Evolutionary conservation across 2,113 vertebrate genomes (phyloP).

Genomic region (Phaethon lepturus): DNA sequence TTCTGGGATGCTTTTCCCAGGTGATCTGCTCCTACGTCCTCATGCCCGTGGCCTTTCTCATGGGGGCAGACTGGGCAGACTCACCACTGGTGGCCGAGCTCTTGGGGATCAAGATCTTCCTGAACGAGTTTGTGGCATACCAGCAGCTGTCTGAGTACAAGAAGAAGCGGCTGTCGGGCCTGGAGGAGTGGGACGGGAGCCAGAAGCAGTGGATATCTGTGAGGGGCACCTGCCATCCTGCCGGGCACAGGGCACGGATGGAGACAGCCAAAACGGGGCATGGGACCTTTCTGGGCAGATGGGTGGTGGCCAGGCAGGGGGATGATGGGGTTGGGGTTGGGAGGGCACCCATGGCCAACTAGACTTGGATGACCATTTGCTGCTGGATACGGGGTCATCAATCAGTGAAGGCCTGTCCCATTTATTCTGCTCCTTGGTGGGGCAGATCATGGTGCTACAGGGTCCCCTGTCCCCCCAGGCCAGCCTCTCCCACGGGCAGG

Average conservation of each 20-base stretch:
- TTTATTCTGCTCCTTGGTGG: background rate
- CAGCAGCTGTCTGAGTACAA: conserved; percentile 83
- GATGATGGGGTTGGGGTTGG: background rate
- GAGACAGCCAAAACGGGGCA: background rate
- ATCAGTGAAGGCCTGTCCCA: background rate
- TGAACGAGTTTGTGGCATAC: conserved; percentile 96
- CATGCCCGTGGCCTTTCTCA: conserved; percentile 92
- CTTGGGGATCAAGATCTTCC: conserved; percentile 91
- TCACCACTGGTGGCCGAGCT: conserved; percentile 85
- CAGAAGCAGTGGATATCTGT: conserved; percentile 88
- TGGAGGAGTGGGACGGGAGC: conserved; percentile 67
- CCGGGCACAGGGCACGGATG: background rate
- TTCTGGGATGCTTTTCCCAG: conserved; percentile 67
- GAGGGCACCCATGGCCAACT: background rate
- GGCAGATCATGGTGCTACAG: background rate
- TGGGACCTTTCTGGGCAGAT: background rate
- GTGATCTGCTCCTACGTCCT: conserved; percentile 92
- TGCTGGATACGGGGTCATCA: background rate
- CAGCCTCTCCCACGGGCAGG: background rate
- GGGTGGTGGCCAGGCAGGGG: background rate
- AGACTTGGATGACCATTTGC: background rate
- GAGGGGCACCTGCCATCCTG: conserved; percentile 56
- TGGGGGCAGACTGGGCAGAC: conserved; percentile 89
- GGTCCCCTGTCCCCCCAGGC: background rate
- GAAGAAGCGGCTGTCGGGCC: conserved; percentile 78